Base-by-base conservation (phyloP, 1,140 invertebrate genomes). In the Adoxophyes honmai region DNA sequence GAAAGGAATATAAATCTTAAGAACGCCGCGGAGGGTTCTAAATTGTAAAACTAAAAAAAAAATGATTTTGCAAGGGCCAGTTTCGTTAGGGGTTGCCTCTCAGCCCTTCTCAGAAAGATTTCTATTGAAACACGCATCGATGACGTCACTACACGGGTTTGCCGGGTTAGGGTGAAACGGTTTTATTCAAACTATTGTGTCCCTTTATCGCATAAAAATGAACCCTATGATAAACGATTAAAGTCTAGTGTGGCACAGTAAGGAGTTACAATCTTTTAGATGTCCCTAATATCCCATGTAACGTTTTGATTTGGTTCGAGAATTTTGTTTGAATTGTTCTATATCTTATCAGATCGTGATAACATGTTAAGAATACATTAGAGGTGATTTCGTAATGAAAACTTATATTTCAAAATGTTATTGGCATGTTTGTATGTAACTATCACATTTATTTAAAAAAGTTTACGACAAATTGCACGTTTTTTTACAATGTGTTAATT, bases 381-480 rank as follows among this genome's bases (percentile, higher is more conserved):
- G 9, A n/a, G 34, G 21, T 58, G 36, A 55, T 42, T 55, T 48
- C 48, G 39, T 62, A 57, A 54, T 39, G 51, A 52, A 34, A 33
- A 34, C 21, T 48, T 48, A 48, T 6, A 48, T n/a, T 44, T 9
- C 37, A 39, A 9, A 39, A 16, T 39, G 37, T 39, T 39, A 15
- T 39, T 39, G 14, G 16, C 37, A 44, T 18, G n/a, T 8, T 11
- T n/a, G n/a, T n/a, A n/a, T n/a, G n/a, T n/a, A n/a, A n/a, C n/a
- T n/a, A n/a, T n/a, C n/a, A n/a, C n/a, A n/a, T n/a, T n/a, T n/a
- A n/a, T n/a, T n/a, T n/a, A n/a, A n/a, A n/a, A n/a, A n/a, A n/a
- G n/a, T n/a, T n/a, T n/a, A n/a, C n/a, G n/a, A n/a, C n/a, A n/a
- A n/a, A n/a, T n/a, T n/a, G n/a, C n/a, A n/a, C n/a, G n/a, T n/a